Evolutionary conservation across 2,888 invertebrate species (phyloP), one percentile per base, ranked within the genome.

Genomic region (Lagria hirta): DNA sequence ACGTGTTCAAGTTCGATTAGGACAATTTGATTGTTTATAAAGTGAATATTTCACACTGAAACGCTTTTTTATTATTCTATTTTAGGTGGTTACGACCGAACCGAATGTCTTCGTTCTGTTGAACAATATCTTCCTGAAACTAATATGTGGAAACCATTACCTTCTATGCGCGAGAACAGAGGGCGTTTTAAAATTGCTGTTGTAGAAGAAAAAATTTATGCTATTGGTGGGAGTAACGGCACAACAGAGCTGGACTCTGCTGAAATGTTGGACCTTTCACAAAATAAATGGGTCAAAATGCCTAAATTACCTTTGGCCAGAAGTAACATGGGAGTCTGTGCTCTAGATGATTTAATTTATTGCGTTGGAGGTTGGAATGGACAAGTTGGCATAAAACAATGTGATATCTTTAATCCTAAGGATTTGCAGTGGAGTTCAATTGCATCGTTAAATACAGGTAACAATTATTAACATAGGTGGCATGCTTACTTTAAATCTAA

Each of bases 321-420:
- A 50, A 83, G 84, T 60, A 83, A 85, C 71, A 79, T 82, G 57
- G 85, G 85, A 33, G 81, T 84, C 27, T 81, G 83, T 54, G 76
- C 78, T 55, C 69, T 85, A 51, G 75, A 81, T 44, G 79, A 77
- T 13, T 76, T 78, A 53, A 75, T 89, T 56, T 88, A 84, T 73
- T 83, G 86, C 64, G 77, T 90, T 48, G 89, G 90, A 21, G 92
- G 92, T 14, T 88, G 87, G 83, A 78, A 81, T 54, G 87, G 90
- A 35, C 66, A 76, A 72, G 73, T 76, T 61, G 82, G 84, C 4
- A 78, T 86, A 48, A 80, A 80, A 51, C 82, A 83, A 52, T 89
- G 88, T 69, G 85, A 88, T 70, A 76, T 81, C 20, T 88, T 83
- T 69, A 73, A 80, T 59, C 83, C 86, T 0, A 72, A 65, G 3